phyloP scores from a whole-genome alignment of 2,797 vertebrate species.

The Miichthys miiuy region DNA sequence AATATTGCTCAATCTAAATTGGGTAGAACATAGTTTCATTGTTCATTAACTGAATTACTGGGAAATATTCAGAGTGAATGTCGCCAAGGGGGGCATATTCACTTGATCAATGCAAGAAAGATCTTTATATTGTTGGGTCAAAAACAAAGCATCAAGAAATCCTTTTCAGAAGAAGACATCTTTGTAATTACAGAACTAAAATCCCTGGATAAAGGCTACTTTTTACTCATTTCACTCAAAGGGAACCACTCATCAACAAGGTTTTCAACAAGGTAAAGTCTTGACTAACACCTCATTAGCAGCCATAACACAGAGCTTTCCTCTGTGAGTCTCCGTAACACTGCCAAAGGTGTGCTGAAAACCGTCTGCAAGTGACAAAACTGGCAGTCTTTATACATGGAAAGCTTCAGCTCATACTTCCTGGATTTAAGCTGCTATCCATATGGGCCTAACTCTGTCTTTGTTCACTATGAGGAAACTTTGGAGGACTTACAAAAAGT shows the following conservation, averaged over 20 bases:
- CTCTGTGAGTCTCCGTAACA: constrained; percentile 29
- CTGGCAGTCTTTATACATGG: constrained; percentile 21
- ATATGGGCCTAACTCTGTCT: neutral
- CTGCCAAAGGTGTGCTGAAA: constrained; percentile 29
- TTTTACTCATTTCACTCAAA: constrained; percentile 30
- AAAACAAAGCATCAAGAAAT: constrained; percentile 15
- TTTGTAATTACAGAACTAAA: constrained; percentile 4
- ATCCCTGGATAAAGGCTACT: constrained; percentile 23
- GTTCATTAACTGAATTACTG: neutral
- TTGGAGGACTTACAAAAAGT: neutral
- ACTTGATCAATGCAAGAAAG: neutral
- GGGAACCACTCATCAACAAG: constrained; percentile 24
- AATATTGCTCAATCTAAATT: neutral
- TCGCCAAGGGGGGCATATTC: neutral
- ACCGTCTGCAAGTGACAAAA: constrained; percentile 42
- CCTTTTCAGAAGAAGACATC: constrained; percentile 1
- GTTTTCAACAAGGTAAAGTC: constrained; percentile 41
- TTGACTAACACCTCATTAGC: constrained; percentile 60
- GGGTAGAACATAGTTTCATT: neutral
- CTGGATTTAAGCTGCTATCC: constrained; percentile 24
- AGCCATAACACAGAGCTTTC: constrained; percentile 31
- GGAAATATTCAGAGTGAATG: neutral
- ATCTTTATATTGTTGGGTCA: neutral
- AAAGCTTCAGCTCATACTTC: constrained; percentile 36
- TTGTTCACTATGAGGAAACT: constrained; percentile 13